Percentiles rank a stretch among this genome's conserved stretches.
phyloP scores from a whole-genome alignment of 2,797 vertebrate genomes.

The Sylvia borin region DNA sequence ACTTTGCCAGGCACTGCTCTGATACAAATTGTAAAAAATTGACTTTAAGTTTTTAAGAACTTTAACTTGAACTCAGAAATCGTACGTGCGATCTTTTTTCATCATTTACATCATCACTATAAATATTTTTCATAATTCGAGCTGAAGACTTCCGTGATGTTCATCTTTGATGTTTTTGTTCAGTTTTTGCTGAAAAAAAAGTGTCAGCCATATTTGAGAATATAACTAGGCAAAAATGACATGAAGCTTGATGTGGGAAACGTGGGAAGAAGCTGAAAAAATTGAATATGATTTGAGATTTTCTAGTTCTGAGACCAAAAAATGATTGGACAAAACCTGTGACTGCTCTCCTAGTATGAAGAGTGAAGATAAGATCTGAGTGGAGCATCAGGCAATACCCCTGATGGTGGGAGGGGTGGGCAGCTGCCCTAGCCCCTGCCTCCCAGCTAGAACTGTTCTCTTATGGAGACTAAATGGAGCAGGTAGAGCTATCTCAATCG shows the following conservation, averaged over 20 bases:
- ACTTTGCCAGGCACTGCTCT: background rate
- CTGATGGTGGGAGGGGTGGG: background rate
- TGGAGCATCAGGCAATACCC: background rate
- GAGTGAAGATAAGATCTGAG: background rate
- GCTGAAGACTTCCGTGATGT: background rate
- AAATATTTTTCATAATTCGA: background rate
- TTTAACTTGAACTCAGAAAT: background rate
- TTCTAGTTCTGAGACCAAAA: background rate
- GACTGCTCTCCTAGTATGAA: background rate
- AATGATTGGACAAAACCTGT: background rate
- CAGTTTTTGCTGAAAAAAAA: background rate
- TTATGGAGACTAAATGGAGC: background rate
- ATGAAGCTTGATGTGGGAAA: background rate
- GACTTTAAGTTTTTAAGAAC: background rate
- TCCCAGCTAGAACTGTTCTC: background rate
- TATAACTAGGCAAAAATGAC: background rate
- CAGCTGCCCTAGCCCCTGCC: background rate
- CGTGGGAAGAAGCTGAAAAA: background rate
- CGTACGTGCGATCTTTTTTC: fast-evolving
- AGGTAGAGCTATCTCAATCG: background rate
- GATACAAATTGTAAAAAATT: background rate
- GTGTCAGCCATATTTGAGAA: background rate
- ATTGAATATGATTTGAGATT: background rate
- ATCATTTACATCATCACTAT: background rate
- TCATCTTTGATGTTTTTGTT: background rate